A percentile compares a stretch with the other conserved stretches of the same genome.
phyloP scores from a whole-genome alignment of 2,113 vertebrate genomes.

The Smithornis capensis region DNA sequence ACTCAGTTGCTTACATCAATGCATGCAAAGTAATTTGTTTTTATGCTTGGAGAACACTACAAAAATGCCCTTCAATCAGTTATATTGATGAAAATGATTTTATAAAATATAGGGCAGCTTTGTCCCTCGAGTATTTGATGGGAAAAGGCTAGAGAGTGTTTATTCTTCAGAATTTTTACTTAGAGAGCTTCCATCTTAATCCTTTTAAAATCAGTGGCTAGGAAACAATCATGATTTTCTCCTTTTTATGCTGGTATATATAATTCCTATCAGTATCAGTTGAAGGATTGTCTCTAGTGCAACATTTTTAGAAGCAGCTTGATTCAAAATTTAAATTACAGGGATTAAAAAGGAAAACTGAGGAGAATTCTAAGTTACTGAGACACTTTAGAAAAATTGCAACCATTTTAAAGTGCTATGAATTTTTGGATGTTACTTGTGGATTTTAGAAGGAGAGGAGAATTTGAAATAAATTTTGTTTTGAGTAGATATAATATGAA shows the following conservation, averaged over 20 bases:
- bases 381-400: background rate
- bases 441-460: background rate
- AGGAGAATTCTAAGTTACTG: background rate
- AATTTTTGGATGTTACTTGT: background rate
- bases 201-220: background rate
- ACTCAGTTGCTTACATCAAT: background rate
- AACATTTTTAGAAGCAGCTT: background rate
- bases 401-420: background rate
- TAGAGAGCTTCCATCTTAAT: background rate
- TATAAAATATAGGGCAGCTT: background rate
- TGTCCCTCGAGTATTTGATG: background rate
- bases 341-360: background rate
- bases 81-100: background rate
- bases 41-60: background rate
- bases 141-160: background rate
- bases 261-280: background rate
- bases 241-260: background rate
- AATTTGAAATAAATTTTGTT: background rate
- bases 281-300: background rate
- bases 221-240: background rate
- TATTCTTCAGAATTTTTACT: background rate
- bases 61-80: background rate
- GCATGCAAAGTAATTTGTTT: background rate
- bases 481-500: background rate
- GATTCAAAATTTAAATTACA: background rate